These are phyloP conservation scores for Notothenia coriiceps DNA, from an alignment of 2,113 vertebrate species.

Conservation along the genomic window DNA sequence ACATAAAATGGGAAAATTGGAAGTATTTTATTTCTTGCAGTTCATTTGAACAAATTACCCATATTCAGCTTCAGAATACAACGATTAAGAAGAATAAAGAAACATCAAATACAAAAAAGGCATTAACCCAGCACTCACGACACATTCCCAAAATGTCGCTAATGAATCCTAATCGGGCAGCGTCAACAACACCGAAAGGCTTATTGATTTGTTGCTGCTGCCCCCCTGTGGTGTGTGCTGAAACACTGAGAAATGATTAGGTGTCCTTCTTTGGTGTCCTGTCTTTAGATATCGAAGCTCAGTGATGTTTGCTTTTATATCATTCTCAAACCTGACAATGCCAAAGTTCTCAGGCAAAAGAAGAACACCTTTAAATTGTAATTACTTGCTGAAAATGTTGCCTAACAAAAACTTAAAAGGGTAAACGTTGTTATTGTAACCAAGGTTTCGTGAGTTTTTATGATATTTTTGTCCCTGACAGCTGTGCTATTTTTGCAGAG, in stretches of 20 bases:
- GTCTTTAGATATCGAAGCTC: background rate
- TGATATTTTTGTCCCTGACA: constrained; percentile 21
- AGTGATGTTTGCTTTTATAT: background rate
- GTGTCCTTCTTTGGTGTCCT: background rate
- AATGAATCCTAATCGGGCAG: background rate
- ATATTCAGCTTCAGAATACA: background rate
- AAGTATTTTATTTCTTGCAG: background rate
- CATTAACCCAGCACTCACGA: background rate
- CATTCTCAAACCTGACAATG: background rate
- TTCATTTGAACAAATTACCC: background rate
- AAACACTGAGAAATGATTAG: background rate
- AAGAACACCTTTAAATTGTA: background rate
- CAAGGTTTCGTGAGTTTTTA: background rate
- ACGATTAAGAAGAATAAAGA: too few species aligned
- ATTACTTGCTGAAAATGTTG: background rate
- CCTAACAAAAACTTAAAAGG: background rate
- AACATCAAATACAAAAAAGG: background rate
- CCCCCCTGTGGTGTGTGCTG: constrained; percentile 43
- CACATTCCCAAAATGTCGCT: background rate
- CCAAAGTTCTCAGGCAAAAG: background rate
- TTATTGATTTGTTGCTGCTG: constrained; percentile 39
- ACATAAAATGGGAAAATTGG: background rate
- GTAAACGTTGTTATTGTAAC: background rate
- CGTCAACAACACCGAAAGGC: background rate
- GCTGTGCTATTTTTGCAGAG: constrained; percentile 26